phyloP scores from a whole-genome alignment of 2,113 vertebrate genomes.

The Neofelis nebulosa region DNA sequence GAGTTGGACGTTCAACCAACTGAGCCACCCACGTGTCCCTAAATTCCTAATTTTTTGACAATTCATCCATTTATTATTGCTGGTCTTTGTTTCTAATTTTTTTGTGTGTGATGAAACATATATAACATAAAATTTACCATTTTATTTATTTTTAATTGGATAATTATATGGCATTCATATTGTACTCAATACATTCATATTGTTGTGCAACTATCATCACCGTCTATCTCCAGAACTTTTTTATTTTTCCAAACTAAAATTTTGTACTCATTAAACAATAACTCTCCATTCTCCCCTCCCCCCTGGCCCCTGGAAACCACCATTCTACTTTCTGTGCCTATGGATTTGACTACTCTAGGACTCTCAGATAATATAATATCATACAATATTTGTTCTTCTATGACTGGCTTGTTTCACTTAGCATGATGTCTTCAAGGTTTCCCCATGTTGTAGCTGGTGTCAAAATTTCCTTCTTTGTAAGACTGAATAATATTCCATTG shows the following conservation, averaged over 20 bases:
- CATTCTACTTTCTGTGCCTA: neutral
- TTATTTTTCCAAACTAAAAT: neutral
- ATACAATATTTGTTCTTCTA: neutral
- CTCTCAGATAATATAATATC: neutral
- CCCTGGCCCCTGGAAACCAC: neutral
- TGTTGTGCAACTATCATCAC: neutral
- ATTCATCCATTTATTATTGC: constrained; percentile 15
- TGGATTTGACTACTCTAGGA: neutral
- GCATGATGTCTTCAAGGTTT: neutral
- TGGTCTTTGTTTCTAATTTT: neutral
- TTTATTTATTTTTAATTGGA: neutral
- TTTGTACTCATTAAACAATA: neutral
- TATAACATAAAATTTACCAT: neutral
- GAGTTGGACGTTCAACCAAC: too few species aligned
- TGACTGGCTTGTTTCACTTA: neutral
- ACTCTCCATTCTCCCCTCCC: neutral
- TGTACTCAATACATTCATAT: neutral
- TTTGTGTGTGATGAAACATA: constrained; percentile 19
- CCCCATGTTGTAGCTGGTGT: neutral
- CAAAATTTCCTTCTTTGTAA: constrained; percentile 4
- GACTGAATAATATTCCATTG: neutral
- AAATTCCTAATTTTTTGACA: neutral
- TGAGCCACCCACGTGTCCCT: too few species aligned
- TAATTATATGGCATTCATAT: neutral
- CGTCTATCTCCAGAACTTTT: neutral